phyloP scores from a whole-genome alignment of 2,113 vertebrate genomes.

The Tichodroma muraria region DNA sequence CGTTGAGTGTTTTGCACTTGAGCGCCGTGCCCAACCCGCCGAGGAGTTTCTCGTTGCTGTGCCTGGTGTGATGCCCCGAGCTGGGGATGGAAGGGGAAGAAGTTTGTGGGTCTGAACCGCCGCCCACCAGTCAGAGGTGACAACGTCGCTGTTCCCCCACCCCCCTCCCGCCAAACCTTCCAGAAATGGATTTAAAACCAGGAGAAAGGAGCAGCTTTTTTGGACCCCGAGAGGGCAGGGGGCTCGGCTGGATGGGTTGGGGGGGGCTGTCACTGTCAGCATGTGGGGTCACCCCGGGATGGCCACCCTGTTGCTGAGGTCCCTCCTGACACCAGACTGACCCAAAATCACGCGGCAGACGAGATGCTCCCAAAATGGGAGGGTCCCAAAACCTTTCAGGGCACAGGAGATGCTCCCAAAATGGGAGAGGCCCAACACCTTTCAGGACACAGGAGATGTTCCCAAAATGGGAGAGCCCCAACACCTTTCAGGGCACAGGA shows the following conservation, averaged over 20 bases:
- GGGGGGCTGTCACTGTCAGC: not conserved
- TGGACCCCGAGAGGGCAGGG: no score
- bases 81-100: accelerated
- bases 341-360: not conserved
- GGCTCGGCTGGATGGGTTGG: not conserved
- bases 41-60: accelerated
- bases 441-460: accelerated
- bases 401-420: not conserved
- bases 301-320: not conserved
- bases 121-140: not conserved
- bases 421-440: not conserved
- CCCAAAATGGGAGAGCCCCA: not conserved
- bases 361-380: no score
- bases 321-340: not conserved
- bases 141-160: not conserved
- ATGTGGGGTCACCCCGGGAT: accelerated
- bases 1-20: no score
- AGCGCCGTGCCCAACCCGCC: accelerated
- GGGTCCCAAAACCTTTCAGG: no score
- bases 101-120: not conserved
- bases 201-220: accelerated
- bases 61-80: not conserved
- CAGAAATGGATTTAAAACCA: not conserved
- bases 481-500: accelerated
- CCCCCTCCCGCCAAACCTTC: not conserved